Percentiles rank a stretch among this genome's conserved stretches.
These are phyloP conservation scores for Drosophila obscura DNA, from an alignment of 1,140 invertebrate species.

Conservation along the genomic window DNA sequence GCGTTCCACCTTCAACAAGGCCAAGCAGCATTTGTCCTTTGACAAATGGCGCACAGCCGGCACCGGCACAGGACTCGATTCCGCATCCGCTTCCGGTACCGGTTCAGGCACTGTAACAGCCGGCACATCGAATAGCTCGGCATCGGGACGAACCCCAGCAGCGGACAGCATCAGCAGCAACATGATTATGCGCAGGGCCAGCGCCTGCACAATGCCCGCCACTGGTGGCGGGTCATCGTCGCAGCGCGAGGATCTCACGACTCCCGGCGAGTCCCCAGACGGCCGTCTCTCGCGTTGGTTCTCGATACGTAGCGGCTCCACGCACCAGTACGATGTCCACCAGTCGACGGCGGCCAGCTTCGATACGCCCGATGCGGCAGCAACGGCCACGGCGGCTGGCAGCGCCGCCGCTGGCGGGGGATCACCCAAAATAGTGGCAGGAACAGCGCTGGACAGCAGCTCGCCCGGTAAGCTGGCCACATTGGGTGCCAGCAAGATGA, in stretches of 20 bases:
- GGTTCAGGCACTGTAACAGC: slow-evolving; percentile 17
- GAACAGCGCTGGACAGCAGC: slow-evolving; percentile 44
- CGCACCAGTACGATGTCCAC: slow-evolving; percentile 90
- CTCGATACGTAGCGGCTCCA: slow-evolving; percentile 90
- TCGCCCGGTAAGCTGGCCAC: slow-evolving; percentile 65
- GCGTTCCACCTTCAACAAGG: slow-evolving; percentile 83
- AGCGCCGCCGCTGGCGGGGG: background rate
- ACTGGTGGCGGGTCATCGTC: slow-evolving; percentile 62
- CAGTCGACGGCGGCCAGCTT: slow-evolving; percentile 73
- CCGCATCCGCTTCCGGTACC: slow-evolving; percentile 58
- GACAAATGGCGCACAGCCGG: slow-evolving; percentile 83
- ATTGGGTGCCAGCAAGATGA: slow-evolving; percentile 84
- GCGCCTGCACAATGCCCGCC: slow-evolving; percentile 81
- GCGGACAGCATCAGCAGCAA: slow-evolving; percentile 35
- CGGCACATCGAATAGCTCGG: slow-evolving; percentile 5
- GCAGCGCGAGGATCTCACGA: slow-evolving; percentile 71
- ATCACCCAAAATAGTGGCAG: background rate
- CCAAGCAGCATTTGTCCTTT: slow-evolving; percentile 84
- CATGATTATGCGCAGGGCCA: slow-evolving; percentile 75
- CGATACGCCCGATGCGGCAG: slow-evolving; percentile 67
- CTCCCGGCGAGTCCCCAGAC: slow-evolving; percentile 87
- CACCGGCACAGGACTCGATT: slow-evolving; percentile 72
- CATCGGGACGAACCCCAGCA: background rate
- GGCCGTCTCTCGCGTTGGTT: slow-evolving; percentile 92
- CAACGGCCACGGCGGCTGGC: background rate